phyloP scores from a whole-genome alignment of 2,797 vertebrate species.

The Danio tinwini region DNA sequence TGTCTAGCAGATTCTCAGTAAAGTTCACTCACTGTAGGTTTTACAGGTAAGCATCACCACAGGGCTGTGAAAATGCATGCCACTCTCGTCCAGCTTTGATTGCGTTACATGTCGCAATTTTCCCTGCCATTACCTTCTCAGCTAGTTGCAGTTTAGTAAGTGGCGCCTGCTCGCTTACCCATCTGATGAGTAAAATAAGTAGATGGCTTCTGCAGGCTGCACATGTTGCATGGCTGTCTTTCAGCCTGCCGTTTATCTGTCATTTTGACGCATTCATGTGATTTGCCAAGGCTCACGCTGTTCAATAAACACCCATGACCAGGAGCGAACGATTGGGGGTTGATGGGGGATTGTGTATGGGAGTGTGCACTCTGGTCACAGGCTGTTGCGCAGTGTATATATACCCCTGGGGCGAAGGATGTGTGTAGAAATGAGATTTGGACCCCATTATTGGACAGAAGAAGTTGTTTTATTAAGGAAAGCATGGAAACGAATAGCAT shows the following conservation, averaged over 20 bases:
- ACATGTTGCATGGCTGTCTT: conserved; percentile 53
- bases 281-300: conserved; percentile 67
- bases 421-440: conserved; percentile 60
- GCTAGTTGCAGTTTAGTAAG: conserved; percentile 41
- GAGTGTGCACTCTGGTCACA: conserved; percentile 48
- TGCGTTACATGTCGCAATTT: conserved; percentile 54
- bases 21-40: conserved; percentile 24
- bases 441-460: conserved; percentile 54
- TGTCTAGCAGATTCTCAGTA: conserved; percentile 3
- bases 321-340: conserved; percentile 6
- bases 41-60: conserved; percentile 37
- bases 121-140: conserved; percentile 42
- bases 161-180: neutral
- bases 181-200: conserved; percentile 59
- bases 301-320: conserved; percentile 52
- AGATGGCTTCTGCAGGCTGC: conserved; percentile 63
- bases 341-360: conserved; percentile 31
- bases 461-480: conserved; percentile 69
- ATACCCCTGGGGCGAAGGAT: conserved; percentile 51
- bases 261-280: conserved; percentile 59
- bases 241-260: conserved; percentile 64
- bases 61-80: conserved; percentile 46
- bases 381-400: conserved; percentile 32
- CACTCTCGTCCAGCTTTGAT: conserved; percentile 40
- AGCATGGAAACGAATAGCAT: conserved; percentile 52